These are phyloP conservation scores for Dendrophyllia cribrosa DNA, from an alignment of 64 coral and sea anemone genomes.

Conservation along the genomic window DNA sequence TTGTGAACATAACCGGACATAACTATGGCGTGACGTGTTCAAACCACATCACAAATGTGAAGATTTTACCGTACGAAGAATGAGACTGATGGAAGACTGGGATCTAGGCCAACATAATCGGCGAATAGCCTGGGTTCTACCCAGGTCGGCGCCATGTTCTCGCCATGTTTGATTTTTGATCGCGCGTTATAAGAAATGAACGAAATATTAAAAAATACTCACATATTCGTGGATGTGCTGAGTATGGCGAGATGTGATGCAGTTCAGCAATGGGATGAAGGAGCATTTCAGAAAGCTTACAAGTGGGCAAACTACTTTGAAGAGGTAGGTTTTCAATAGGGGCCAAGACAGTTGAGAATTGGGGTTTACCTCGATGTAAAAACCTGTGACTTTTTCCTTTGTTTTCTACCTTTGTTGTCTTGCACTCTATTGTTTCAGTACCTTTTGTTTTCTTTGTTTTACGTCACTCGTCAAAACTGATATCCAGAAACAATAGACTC, in stretches of 20 bases:
- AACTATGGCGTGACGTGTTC: too few relatives aligned
- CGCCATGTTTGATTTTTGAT: constrained; percentile 39
- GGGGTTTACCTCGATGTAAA: too few relatives aligned
- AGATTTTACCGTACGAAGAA: too few relatives aligned
- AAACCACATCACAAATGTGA: too few relatives aligned
- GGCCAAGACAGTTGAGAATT: too few relatives aligned
- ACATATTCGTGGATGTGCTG: constrained; percentile 84
- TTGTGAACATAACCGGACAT: too few relatives aligned
- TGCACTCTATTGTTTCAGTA: too few relatives aligned
- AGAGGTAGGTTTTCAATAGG: constrained; percentile 35
- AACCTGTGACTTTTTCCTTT: too few relatives aligned
- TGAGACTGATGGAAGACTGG: background rate
- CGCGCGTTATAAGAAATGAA: constrained; percentile 36
- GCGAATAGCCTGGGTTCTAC: background rate
- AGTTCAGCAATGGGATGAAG: constrained; percentile 81
- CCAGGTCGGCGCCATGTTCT: constrained; percentile 39
- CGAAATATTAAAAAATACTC: constrained; percentile 89
- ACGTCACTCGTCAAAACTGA: too few relatives aligned
- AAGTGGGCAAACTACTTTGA: constrained; percentile 95
- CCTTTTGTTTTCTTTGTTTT: too few relatives aligned
- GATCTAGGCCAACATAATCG: background rate
- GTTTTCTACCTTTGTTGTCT: too few relatives aligned
- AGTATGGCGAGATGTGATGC: constrained; percentile 80
- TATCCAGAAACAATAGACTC: too few relatives aligned
- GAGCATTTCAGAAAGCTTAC: constrained; percentile 74